These are phyloP conservation scores for Pavo muticus DNA, from an alignment of 2,113 vertebrate species.

Conservation along the genomic window DNA sequence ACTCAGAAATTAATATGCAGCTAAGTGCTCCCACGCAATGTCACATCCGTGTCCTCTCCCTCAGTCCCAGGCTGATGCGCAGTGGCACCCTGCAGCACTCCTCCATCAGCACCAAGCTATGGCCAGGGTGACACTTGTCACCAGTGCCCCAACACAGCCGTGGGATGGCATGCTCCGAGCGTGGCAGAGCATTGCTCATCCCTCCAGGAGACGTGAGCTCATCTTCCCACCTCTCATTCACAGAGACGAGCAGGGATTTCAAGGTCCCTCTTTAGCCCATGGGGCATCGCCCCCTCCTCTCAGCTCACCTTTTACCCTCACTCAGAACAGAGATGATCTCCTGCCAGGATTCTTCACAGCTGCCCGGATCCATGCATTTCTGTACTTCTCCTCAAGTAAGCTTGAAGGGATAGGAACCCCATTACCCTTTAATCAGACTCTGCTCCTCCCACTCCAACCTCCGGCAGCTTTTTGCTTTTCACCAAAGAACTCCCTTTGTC, in stretches of 20 bases:
- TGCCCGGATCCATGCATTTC: rapidly evolving
- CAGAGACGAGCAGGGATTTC: rapidly evolving
- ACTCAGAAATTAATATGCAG: neutral
- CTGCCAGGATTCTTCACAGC: neutral
- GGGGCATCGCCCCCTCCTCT: neutral
- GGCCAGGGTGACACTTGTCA: neutral
- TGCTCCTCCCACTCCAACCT: neutral
- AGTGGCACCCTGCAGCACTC: neutral
- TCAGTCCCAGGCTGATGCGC: neutral
- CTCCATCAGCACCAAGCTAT: neutral
- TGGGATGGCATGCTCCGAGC: neutral
- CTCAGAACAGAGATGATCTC: neutral
- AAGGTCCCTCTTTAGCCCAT: neutral
- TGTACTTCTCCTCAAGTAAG: neutral
- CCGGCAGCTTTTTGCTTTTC: neutral
- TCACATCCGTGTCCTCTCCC: neutral
- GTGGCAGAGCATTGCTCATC: no score
- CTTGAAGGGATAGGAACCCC: neutral
- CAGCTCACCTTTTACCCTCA: neutral
- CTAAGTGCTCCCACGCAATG: neutral
- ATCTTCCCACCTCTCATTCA: neutral
- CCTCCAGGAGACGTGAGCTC: neutral
- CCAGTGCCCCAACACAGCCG: neutral
- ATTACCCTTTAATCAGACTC: neutral
- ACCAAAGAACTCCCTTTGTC: neutral